Base-by-base conservation (phyloP, 1,140 invertebrate species). In the Drosophila hydei region DNA sequence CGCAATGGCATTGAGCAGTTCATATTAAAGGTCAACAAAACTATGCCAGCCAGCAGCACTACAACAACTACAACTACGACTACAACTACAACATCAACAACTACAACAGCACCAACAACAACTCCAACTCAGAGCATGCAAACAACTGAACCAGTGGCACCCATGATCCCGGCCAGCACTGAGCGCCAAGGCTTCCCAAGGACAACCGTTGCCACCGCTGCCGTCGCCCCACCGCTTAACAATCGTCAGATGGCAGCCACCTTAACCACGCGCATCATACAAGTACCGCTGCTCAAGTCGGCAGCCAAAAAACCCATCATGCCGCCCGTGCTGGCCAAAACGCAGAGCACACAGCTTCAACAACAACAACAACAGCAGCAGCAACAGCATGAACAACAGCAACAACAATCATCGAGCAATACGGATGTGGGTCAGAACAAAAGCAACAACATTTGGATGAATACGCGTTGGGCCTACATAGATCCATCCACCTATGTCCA, bases 401-500 rank as follows among this genome's bases (percentile, higher is more conserved):
- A 48, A 6, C 64, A 21, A 56, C 38, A 42, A 27, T 14, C 23
- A n/a, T 18, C 18, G 21, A 33, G 16, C 38, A 43, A 52, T 30
- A 40, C 23, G 27, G 62, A 68, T 18, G 38, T 3, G 19, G 16
- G 19, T 5, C 54, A 76, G 40, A 77, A 63, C 27, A 75, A 65
- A 16, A 72, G 64, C 59, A 80, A 89, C 65, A 40, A 79, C 69
- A 71, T 90, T 79, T 87, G 90, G 90, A 91, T 91, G 36, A 79
- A 83, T 12, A 85, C 79, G 18, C 80, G 90, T 60, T 94, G 94
- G 94, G 93, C 94, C 38, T 94, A 94, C 77, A 92, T 93, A 42
- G 93, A 94, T 88, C 92, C 93, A n/a, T 94, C 94, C 4, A 93
- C 94, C 27, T 94, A 94, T 77, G 93, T 94, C 75, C 94, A 94